phyloP scores from a whole-genome alignment of 2,113 vertebrate species.

The Hypomesus transpacificus region DNA sequence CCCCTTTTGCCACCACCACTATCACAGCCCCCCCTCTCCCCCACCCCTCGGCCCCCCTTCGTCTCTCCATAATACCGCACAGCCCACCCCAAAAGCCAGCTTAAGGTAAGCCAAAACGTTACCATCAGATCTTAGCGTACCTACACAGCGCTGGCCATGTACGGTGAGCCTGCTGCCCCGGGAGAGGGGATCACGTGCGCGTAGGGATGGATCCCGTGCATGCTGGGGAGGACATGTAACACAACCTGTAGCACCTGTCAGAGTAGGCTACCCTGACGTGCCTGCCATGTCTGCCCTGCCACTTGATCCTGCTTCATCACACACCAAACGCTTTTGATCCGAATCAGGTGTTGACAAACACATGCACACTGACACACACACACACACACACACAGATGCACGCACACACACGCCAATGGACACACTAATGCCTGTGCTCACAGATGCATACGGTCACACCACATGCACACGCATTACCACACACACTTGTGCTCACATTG shows the following conservation, averaged over 20 bases:
- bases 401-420: conserved; percentile 4
- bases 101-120: conserved; percentile 94
- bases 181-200: conserved; percentile 75
- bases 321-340: conserved; percentile 58
- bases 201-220: conserved; percentile 58
- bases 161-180: conserved; percentile 36
- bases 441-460: no score
- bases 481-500: neutral
- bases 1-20: neutral
- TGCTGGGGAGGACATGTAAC: conserved; percentile 71
- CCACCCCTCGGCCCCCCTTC: conserved; percentile 12
- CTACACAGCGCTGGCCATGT: conserved; percentile 88
- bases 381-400: neutral
- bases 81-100: conserved; percentile 67
- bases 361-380: conserved; percentile 35
- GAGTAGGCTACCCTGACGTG: conserved; percentile 62
- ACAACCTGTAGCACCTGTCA: conserved; percentile 87
- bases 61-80: conserved; percentile 84
- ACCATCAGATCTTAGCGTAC: conserved; percentile 91
- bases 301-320: conserved; percentile 83
- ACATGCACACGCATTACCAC: no score
- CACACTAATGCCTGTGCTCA: neutral
- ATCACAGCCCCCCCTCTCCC: neutral
- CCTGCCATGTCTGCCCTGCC: conserved; percentile 73
- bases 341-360: conserved; percentile 80